Percentiles rank a stretch among this genome's conserved stretches.
phyloP scores from a whole-genome alignment of 2,888 invertebrate genomes.

The Tenthredo livida region DNA sequence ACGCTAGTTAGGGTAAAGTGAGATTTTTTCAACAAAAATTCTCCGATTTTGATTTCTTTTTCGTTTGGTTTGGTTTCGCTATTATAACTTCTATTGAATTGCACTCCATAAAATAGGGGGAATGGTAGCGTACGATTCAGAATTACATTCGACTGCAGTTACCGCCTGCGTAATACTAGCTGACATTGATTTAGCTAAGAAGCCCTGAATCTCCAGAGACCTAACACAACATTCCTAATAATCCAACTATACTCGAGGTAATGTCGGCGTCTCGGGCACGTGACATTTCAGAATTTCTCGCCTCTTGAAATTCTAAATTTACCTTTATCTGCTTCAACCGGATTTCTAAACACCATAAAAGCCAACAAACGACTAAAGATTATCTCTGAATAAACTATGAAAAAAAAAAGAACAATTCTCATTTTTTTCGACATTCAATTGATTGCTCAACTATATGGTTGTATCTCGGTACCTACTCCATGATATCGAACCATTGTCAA shows the following conservation, averaged over 20 bases:
- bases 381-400: neutral
- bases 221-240: constrained; percentile 13
- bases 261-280: neutral
- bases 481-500: constrained; percentile 28
- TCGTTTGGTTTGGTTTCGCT: neutral
- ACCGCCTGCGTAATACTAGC: constrained; percentile 16
- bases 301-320: neutral
- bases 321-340: neutral
- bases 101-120: constrained; percentile 19
- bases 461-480: neutral
- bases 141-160: constrained; percentile 33
- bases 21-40: neutral
- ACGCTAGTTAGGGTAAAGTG: neutral
- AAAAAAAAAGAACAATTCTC: neutral
- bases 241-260: neutral
- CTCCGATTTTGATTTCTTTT: neutral
- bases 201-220: constrained; percentile 22
- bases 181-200: constrained; percentile 34
- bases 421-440: neutral
- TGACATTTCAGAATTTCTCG: constrained; percentile 17
- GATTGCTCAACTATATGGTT: no score
- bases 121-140: neutral
- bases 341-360: neutral
- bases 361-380: neutral
- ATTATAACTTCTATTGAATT: neutral